These are phyloP conservation scores for Trimorus sp. DNA, from an alignment of 2,888 invertebrate species.

Conservation along the genomic window DNA sequence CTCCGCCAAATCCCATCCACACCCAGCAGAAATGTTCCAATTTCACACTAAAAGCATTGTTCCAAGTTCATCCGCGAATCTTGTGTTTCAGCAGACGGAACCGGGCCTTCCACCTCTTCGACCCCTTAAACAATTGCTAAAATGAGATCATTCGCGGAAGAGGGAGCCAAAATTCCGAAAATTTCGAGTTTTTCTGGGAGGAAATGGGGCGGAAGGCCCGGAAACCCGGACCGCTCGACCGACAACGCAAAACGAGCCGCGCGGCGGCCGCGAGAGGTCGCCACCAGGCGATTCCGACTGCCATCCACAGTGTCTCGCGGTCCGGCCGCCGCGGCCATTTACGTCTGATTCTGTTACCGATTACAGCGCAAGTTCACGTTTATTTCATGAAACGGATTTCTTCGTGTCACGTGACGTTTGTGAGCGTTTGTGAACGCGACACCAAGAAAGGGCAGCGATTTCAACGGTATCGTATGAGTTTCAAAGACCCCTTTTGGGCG, in stretches of 20 bases:
- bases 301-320: constrained; percentile 19
- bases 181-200: too few species aligned
- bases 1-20: constrained; percentile 68
- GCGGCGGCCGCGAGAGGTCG: too few species aligned
- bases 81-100: constrained; percentile 63
- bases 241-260: too few species aligned
- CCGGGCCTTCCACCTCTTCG: constrained; percentile 10
- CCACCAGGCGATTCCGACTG: constrained; percentile 1
- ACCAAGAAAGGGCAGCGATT: constrained; percentile 53
- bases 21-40: constrained; percentile 72
- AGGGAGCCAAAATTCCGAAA: too few species aligned
- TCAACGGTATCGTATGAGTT: constrained; percentile 80
- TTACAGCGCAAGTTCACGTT: constrained; percentile 80
- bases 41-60: constrained; percentile 80
- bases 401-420: constrained; percentile 63
- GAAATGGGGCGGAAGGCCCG: too few species aligned
- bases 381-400: constrained; percentile 72
- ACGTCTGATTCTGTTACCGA: constrained; percentile 79
- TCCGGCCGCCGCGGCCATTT: constrained; percentile 11
- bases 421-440: constrained; percentile 54
- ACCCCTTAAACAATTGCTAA: too few species aligned
- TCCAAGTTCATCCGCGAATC: constrained; percentile 79
- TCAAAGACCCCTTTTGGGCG: constrained; percentile 82
- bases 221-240: too few species aligned
- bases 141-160: too few species aligned